Evolutionary conservation across 1,140 invertebrate genomes (phyloP), one percentile per base, ranked within the genome.

Genomic region (Atta texana): DNA sequence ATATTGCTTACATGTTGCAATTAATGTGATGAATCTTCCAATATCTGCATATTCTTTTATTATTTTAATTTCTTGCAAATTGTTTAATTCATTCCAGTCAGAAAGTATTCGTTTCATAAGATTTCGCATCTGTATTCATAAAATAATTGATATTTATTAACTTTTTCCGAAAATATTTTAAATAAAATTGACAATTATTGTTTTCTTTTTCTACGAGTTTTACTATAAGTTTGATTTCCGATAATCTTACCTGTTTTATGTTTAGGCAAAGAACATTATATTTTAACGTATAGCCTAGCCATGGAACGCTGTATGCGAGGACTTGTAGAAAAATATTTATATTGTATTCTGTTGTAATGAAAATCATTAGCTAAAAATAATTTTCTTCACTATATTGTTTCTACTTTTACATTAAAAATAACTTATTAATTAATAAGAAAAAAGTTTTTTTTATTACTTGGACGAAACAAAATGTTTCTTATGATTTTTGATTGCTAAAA

Each of bases 1-100:
- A 63, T 77, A 10, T 39, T 39, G 31, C 77, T 81, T 81, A 81
- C 77, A 57, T 28, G 64, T 39, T 16, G 21, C 0, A 55, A 39
- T 12, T 2, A 81, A 18, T 24, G 59, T 85, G 1, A 85, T 18
- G 6, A 85, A 28, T 77, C 59, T 66, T 49, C 82, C 72, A 6
- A 64, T 14, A 24, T 24, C 16, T 24, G 72, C 34, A 21, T 85
- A 85, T 28, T 77, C 31, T 76, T 64, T 63, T 66, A 85, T 76
- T 85, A 85, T 85, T 53, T 77, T 14, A 39, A 77, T 14, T 39
- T 85, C 82, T 28, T 77, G 57, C 14, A 10, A 5, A 31, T 39
- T 77, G 0, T 39, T 76, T 44, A 85, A 77, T 39, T 24, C n/a
- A 51, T 39, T 34, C 82, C 72, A 85, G n/a, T 85, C 82, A 44